Evolutionary conservation across 92 coral and sea anemone species (phyloP).

Genomic region (Porites cylindrica): DNA sequence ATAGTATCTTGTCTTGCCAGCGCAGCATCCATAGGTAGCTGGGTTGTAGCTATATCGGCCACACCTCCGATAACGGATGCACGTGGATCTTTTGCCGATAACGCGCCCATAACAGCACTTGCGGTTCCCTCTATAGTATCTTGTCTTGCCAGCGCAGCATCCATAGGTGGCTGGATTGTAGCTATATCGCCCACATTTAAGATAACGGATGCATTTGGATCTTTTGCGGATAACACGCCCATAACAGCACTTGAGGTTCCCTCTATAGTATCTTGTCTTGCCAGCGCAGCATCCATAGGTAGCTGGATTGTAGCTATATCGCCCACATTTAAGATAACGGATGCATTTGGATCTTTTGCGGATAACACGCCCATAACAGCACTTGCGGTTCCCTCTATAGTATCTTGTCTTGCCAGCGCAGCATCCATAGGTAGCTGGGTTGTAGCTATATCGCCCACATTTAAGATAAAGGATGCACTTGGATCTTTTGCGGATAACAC

Average conservation of each 20-base stretch:
- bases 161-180: background rate
- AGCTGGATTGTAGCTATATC: background rate
- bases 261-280: too few relatives aligned
- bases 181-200: background rate
- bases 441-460: background rate
- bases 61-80: background rate
- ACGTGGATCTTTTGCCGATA: background rate
- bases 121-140: background rate
- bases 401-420: background rate
- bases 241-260: background rate
- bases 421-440: background rate
- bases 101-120: background rate
- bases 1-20: background rate
- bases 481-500: background rate
- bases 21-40: background rate
- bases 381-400: background rate
- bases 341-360: background rate
- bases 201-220: background rate
- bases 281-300: background rate
- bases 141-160: background rate
- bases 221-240: background rate
- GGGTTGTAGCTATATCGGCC: background rate
- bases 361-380: background rate
- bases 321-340: background rate
- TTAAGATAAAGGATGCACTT: background rate